Evolutionary conservation across 2,113 vertebrate species (phyloP), one percentile per base, ranked within the genome.

Genomic region (Heterotis niloticus): DNA sequence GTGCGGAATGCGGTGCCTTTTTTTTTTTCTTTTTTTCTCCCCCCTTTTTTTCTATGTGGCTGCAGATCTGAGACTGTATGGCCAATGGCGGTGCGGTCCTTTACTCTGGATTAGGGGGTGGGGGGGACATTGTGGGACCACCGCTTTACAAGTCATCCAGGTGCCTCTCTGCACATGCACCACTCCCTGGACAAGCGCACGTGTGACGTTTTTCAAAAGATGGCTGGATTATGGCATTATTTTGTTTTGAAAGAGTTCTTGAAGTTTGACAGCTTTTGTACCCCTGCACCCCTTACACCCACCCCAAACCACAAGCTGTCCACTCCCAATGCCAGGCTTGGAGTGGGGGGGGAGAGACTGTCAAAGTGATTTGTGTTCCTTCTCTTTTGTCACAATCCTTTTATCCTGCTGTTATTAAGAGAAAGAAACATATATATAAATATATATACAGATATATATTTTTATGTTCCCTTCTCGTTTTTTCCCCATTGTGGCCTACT

Each of bases 401-500:
- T 86, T 78, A 89, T 81, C 86, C 86, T 87, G 82, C 88, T 91
- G 89, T 88, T 88, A 80, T 83, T 86, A 81, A 85, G 79, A 90
- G 80, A 87, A 84, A 76, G 85, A 85, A 88, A 79, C 87, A 83
- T 82, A 81, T 84, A 84, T 87, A 89, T 75, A 75, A 29, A 75
- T 62, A 75, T 62, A 77, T 73, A 73, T 81, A 78, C 76, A 74
- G 62, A 81, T 85, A 75, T 80, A 76, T 80, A 77, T 81, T 83
- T 81, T 84, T 83, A 72, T 64, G 75, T 84, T 76, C 86, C 59
- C 85, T 82, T 86, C 88, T 86, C 86, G 89, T 90, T 93, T 89
- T 90, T 90, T 90, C 85, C 85, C 90, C 87, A 82, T 92, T 93
- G 51, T 73, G 93, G 93, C 92, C 94, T 94, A 89, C 88, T 86